phyloP scores from a whole-genome alignment of 2,113 vertebrate species.

The Macquaria australasica region DNA sequence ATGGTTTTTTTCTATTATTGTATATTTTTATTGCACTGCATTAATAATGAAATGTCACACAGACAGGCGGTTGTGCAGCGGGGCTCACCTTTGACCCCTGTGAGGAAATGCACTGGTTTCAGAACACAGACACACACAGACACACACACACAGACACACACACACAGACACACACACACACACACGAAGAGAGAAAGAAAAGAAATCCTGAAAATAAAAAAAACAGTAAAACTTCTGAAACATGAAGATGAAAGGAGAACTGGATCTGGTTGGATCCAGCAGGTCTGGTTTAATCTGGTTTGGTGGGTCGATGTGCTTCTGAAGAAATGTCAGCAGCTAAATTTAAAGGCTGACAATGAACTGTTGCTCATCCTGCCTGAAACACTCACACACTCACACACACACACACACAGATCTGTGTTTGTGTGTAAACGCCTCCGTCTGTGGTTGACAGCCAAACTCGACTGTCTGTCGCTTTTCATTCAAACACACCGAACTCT shows the following conservation, averaged over 20 bases:
- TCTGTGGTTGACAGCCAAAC: constrained; percentile 26
- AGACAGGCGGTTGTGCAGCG: no score
- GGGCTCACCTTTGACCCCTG: no score
- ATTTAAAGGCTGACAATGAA: constrained; percentile 63
- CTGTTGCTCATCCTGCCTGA: constrained; percentile 65
- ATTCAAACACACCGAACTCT: background rate
- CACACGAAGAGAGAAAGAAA: no score
- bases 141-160: no score
- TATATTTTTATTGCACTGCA: no score
- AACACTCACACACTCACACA: constrained; percentile 14
- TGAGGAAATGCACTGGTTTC: no score
- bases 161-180: no score
- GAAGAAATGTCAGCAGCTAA: constrained; percentile 80
- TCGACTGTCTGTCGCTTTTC: constrained; percentile 24
- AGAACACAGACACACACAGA: no score
- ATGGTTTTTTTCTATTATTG: no score
- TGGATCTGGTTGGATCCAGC: constrained; percentile 32
- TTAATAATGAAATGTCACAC: no score
- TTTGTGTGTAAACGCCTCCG: constrained; percentile 39
- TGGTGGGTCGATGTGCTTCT: constrained; percentile 19
- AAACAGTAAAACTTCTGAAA: background rate
- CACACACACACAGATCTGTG: constrained; percentile 23
- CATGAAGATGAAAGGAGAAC: background rate
- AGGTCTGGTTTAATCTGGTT: constrained; percentile 53
- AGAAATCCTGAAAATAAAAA: background rate